Conservation (phyloP, 2,888 invertebrate species). For the Smittia sp. region DNA sequence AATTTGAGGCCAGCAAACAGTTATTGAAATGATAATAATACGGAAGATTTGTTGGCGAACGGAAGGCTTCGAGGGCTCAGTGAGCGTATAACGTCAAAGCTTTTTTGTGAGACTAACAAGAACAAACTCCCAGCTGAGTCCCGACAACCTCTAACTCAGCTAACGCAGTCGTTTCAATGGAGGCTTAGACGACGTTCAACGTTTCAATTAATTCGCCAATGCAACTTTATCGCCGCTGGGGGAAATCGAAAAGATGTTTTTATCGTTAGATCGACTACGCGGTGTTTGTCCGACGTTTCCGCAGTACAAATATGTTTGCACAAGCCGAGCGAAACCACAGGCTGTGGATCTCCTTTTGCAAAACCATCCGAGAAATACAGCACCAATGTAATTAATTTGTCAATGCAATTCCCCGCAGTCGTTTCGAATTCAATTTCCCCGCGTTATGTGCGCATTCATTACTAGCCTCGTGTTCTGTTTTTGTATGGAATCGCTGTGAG, state of each 20-base stretch:
- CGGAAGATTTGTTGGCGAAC: no score
- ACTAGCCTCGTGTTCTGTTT: neutral
- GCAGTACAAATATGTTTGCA: neutral
- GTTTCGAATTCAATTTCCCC: neutral
- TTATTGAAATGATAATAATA: no score
- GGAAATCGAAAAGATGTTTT: neutral
- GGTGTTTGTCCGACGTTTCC: neutral
- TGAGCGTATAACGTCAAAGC: no score
- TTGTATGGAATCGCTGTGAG: neutral
- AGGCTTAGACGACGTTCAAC: no score
- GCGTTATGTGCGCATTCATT: slow-evolving; percentile 5
- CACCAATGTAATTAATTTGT: slow-evolving; percentile 32
- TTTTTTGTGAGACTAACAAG: no score
- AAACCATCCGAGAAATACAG: neutral
- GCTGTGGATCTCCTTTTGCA: neutral
- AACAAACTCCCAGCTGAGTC: no score
- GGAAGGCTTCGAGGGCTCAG: no score
- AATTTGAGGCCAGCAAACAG: neutral
- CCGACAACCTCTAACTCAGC: no score
- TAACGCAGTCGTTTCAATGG: no score
- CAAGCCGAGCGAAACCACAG: neutral
- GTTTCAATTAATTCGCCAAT: neutral
- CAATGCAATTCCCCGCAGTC: slow-evolving; percentile 10
- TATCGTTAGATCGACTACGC: neutral
- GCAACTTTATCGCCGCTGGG: neutral